Conservation (phyloP, 1,140 invertebrate genomes). For the Tetramorium parvispinum region DNA sequence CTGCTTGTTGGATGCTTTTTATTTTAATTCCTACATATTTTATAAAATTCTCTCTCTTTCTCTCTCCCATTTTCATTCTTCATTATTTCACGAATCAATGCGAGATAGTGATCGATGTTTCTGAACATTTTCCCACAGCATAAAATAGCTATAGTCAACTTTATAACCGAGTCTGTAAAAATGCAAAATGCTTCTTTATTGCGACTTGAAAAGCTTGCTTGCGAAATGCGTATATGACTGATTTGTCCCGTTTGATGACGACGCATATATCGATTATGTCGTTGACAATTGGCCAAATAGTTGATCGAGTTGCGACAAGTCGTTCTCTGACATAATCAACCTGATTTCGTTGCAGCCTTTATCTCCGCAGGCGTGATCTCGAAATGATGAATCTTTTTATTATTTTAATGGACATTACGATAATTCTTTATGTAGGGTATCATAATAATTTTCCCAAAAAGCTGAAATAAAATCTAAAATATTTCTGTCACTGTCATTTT, state of each 20-base stretch:
- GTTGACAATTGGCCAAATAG: conserved; percentile 55
- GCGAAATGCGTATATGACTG: conserved; percentile 18
- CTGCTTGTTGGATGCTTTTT: conserved; percentile 8
- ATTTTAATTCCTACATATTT: conserved; percentile 1
- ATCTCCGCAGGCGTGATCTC: conserved; percentile 13
- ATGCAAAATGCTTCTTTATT: neutral
- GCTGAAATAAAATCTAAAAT: neutral
- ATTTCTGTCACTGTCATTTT: neutral
- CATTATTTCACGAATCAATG: neutral
- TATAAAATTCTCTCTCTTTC: neutral
- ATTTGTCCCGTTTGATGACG: conserved; percentile 7
- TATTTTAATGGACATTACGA: neutral
- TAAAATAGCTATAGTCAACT: neutral
- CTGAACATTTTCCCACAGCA: neutral
- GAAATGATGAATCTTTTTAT: neutral
- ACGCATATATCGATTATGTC: conserved; percentile 6
- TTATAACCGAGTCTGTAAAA: neutral
- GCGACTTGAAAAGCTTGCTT: neutral
- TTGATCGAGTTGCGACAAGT: neutral
- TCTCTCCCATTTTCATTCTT: neutral
- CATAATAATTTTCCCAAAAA: neutral
- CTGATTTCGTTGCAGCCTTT: neutral
- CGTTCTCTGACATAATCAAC: neutral
- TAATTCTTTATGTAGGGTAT: neutral
- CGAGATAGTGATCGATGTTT: neutral